Conservation (phyloP, 2,797 vertebrate genomes). For the Betta splendens region DNA sequence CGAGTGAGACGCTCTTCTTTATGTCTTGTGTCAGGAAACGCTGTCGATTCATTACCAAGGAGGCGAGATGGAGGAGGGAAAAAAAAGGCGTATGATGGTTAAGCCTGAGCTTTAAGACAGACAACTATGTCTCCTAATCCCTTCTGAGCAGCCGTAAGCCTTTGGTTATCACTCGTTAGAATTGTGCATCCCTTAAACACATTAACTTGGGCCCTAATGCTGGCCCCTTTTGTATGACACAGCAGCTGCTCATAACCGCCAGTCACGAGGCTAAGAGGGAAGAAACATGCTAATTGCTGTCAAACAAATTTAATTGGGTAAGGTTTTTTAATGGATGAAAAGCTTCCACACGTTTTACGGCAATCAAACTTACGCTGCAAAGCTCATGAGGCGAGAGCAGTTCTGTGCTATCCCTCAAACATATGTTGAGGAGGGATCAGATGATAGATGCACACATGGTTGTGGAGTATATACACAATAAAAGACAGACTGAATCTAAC, state of each 20-base stretch:
- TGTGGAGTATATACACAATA: slow-evolving; percentile 5
- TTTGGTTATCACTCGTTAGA: slow-evolving; percentile 81
- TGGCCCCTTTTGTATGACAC: slow-evolving; percentile 66
- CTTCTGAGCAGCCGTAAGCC: slow-evolving; percentile 83
- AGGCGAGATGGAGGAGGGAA: slow-evolving; percentile 47
- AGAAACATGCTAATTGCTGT: slow-evolving; percentile 70
- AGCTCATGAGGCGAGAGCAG: slow-evolving; percentile 25
- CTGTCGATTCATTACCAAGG: slow-evolving; percentile 70
- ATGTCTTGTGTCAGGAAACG: slow-evolving; percentile 71
- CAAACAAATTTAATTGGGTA: slow-evolving; percentile 72
- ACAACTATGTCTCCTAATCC: slow-evolving; percentile 81
- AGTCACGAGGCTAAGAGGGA: slow-evolving; percentile 54
- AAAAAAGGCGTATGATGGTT: slow-evolving; percentile 69
- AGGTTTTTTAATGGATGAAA: slow-evolving; percentile 34
- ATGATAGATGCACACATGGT: slow-evolving; percentile 21
- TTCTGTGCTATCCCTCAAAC: slow-evolving; percentile 16
- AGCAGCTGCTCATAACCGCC: slow-evolving; percentile 55
- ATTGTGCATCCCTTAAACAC: slow-evolving; percentile 84
- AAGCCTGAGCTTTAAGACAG: slow-evolving; percentile 81
- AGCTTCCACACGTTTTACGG: slow-evolving; percentile 50
- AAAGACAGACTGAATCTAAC: not conserved
- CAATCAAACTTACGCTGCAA: slow-evolving; percentile 45
- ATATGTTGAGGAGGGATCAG: slow-evolving; percentile 8
- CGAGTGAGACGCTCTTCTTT: slow-evolving; percentile 69
- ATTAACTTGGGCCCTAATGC: slow-evolving; percentile 78